Percentiles rank a stretch among this genome's conserved stretches.
Conservation (phyloP, 1,140 invertebrate species). For the Halyomorpha halys region DNA sequence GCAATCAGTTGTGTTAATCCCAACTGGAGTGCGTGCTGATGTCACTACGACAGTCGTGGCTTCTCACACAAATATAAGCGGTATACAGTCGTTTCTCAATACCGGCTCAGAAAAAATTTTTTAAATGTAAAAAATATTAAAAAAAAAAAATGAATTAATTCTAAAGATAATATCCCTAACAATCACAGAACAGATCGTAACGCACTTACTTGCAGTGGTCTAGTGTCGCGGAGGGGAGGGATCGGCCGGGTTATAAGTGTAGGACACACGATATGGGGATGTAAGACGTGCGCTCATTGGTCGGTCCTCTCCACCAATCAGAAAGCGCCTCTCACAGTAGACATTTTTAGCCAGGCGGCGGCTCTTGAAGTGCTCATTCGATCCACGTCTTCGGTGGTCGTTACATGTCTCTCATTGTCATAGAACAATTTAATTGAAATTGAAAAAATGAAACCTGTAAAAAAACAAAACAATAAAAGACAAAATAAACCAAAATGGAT, state of each 20-base stretch:
- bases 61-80: conserved; percentile 6
- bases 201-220: conserved; percentile 81
- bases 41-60: conserved; percentile 12
- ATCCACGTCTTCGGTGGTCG: conserved; percentile 3
- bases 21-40: background rate
- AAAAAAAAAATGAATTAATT: conserved; percentile 31
- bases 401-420: too few species aligned
- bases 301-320: conserved; percentile 37
- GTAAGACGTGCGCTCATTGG: conserved; percentile 42
- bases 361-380: conserved; percentile 25
- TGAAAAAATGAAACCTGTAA: too few species aligned
- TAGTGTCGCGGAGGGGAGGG: conserved; percentile 66
- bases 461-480: too few species aligned
- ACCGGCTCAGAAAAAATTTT: background rate
- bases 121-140: background rate
- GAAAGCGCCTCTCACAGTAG: conserved; percentile 38
- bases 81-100: conserved; percentile 12
- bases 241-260: conserved; percentile 68
- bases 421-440: too few species aligned
- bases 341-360: conserved; percentile 52
- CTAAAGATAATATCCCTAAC: conserved; percentile 26
- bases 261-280: conserved; percentile 67
- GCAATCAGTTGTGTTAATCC: conserved; percentile 12
- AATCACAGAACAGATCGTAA: conserved; percentile 36
- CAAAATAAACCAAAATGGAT: too few species aligned